A percentile compares a stretch with the other conserved stretches of the same genome.
phyloP scores from a whole-genome alignment of 2,797 vertebrate species.

The Corythornis leucogaster region DNA sequence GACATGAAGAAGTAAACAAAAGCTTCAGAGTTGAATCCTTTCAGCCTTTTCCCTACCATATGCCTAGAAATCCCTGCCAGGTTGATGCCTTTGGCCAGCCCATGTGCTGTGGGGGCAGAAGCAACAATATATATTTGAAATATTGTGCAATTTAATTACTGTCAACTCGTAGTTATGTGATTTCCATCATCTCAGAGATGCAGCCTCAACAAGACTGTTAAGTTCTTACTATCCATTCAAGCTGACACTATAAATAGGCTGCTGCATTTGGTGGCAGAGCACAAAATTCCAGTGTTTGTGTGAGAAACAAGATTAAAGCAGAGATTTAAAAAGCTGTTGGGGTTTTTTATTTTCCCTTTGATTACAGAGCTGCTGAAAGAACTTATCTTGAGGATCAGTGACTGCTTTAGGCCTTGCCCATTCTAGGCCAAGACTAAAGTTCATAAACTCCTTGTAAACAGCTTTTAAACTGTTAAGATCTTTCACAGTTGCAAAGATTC shows the following conservation, averaged over 20 bases:
- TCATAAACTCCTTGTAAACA: neutral
- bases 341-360: neutral
- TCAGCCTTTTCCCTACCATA: neutral
- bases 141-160: neutral
- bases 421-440: neutral
- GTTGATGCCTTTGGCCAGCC: neutral
- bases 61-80: neutral
- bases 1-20: neutral
- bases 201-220: neutral
- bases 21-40: neutral
- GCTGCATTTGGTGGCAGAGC: neutral
- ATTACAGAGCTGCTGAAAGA: conserved; percentile 25
- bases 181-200: neutral
- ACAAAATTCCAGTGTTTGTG: neutral
- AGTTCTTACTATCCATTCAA: neutral
- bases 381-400: neutral
- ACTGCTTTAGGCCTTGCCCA: neutral
- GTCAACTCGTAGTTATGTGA: neutral
- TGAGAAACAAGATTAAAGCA: conserved; percentile 36
- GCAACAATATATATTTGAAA: neutral
- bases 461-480: neutral
- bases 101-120: neutral
- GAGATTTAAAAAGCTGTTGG: neutral
- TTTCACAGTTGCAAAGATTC: neutral
- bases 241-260: conserved; percentile 6